Base-by-base conservation (phyloP, 2,888 invertebrate genomes). In the Urechis unicinctus region DNA sequence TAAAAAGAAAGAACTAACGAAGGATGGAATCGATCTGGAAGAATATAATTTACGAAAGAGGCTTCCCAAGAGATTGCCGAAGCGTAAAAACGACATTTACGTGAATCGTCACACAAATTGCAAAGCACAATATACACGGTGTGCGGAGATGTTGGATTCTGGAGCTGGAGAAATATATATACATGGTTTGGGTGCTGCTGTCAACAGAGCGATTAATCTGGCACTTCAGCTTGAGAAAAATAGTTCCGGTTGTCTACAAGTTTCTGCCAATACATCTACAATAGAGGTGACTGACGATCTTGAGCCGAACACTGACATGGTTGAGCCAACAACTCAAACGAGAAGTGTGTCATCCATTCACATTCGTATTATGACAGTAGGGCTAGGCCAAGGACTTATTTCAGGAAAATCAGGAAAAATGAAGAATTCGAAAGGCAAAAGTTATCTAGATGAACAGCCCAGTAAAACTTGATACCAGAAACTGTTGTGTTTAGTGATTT, bases 171-270 rank as follows among this genome's bases (percentile, higher is more conserved):
- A 89, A 78, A 84, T 95, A 48, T 85, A 85, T 66, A 82, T 96
- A 56, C 92, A 94, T 79, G 94, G 91, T 60, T 80, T 95, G 70
- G 95, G 95, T 53, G 87, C 87, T 58, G 90, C 94, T 1, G 85
- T 94, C 59, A 86, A 86, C 67, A 84, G 87, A 74, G 90, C 93
- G 47, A 86, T 92, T 59, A 88, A 89, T 71, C 81, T 96, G 66
- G 91, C 91, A 4, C 80, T 93, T 28, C 87, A 87, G 70, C 74
- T 95, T 52, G 68, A 77, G 57, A 64, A 64, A 17, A 61, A 62
- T 25, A 67, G 72, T 48, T 54, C 62, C 24, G 85, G 86, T 13
- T 84, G 86, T 26, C 83, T 89, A 54, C 84, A 86, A 66, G 81
- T 89, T 61, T 85, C 88, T 71, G 85, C 88, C 17, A 88, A 88